Evolutionary conservation across 2,888 invertebrate genomes (phyloP), one percentile per base, ranked within the genome.

Genomic region (Dendrolimus houi): DNA sequence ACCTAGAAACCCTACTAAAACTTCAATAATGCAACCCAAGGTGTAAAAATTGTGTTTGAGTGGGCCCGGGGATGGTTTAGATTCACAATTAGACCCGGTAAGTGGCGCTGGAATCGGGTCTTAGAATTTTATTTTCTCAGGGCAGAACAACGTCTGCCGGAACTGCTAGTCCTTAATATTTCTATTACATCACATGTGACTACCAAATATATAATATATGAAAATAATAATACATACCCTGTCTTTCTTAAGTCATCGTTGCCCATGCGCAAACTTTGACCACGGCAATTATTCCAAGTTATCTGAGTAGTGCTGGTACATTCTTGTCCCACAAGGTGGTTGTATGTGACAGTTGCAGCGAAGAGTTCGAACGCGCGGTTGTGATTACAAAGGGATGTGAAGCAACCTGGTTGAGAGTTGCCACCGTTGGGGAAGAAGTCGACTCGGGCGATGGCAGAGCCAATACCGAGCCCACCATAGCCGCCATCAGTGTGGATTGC

Each of bases 351-450:
- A 0, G 75, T 68, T 2, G 81, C 64, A 2, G 74, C 77, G 40
- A 81, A 83, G 0, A 77, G 57, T 56, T 77, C 66, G 77, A 77
- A 83, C 1, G 83, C 71, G 7, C 79, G 72, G 55, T 74, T 72
- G 61, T 83, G 83, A 58, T 75, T 74, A 61, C 83, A 84, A 7
- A 76, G 9, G 40, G 64, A 65, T n/a, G 72, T 72, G 2, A 63
- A 2, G 52, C 83, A 84, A 0, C 77, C 80, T 6, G 83, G 81
- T 58, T 84, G 82, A 12, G 65, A 65, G 41, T 56, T 70, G 2
- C 93, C 93, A 53, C 87, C 84, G 61, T 93, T 93, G n/a, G 92
- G 91, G 81, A 88, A 93, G 74, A 92, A 93, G 70, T 93, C 93
- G 8, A 77, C 91, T 59, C 91, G 79, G 1, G 88, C 92, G 3